Percentiles rank a stretch among this genome's conserved stretches.
Evolutionary conservation across 2,113 vertebrate genomes (phyloP).

Genomic region (Ictidomys tridecemlineatus): DNA sequence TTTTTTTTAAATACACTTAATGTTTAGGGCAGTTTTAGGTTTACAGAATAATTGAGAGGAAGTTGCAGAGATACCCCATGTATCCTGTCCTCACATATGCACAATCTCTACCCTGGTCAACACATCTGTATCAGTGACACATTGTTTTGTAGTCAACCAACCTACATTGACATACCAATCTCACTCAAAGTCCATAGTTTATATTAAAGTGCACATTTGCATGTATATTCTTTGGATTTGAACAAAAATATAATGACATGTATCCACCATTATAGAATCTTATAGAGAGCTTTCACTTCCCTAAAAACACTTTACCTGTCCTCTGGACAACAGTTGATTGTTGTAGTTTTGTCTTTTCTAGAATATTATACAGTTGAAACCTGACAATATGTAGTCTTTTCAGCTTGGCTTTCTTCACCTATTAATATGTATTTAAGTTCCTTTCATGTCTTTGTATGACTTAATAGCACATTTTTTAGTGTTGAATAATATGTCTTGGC

Average conservation of each 20-base stretch:
- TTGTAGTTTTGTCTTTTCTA: background rate
- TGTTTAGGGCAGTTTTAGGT: background rate
- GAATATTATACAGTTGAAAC: background rate
- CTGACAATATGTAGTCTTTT: background rate
- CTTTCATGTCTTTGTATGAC: background rate
- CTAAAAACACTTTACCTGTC: background rate
- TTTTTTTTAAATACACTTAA: background rate
- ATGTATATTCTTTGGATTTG: background rate
- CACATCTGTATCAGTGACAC: too few relatives aligned
- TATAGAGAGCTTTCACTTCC: background rate
- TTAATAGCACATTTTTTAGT: background rate
- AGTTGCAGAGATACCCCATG: too few relatives aligned
- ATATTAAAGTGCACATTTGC: background rate
- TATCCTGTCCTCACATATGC: background rate
- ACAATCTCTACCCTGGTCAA: fast-evolving
- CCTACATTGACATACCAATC: background rate
- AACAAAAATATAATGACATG: background rate
- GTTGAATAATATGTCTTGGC: background rate
- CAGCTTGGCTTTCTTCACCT: background rate
- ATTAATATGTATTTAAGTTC: background rate
- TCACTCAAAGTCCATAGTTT: background rate
- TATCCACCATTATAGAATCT: background rate
- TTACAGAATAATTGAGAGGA: background rate
- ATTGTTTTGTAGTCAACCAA: background rate
- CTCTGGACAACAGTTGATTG: background rate